Evolutionary conservation across 1,140 invertebrate species (phyloP), one percentile per base, ranked within the genome.

Genomic region (Trichonephila clavata): DNA sequence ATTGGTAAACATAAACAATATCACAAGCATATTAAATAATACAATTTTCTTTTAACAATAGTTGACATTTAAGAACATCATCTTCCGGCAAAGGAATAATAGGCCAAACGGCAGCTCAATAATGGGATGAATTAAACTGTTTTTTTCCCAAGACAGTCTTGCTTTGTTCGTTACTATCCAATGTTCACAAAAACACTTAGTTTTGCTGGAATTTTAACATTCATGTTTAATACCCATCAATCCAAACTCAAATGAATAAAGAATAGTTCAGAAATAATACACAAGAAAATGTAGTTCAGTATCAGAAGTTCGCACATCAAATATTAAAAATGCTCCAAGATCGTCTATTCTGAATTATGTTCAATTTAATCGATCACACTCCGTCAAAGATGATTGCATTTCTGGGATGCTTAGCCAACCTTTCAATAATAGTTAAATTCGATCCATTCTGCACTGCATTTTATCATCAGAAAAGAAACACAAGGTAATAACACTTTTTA

Each of bases 321-420:
- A 83, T 50, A 83, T 83, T 83, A 83, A 83, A 83, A 83, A 83
- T 83, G 81, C 81, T 59, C 27, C 43, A 2, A 83, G 57, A 57
- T 27, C 27, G 71, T 32, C 27, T 27, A 39, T 18, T 27, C 18
- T 39, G 27, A 77, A 77, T 77, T 2, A 39, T 18, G 24, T 77
- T 39, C 7, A 21, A 21, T 6, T 18, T 21, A 21, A 63, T 6
- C 61, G 21, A 63, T 63, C 61, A 63, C 21, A 20, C 27, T 77
- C 39, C 27, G 18, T 13, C 18, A 7, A 77, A 77, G 24, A 32
- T 32, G 71, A 32, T 77, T 32, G 27, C 71, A 77, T 77, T 77
- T 77, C 4, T 18, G 71, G 27, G 71, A 77, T 77, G 18, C 27
- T 27, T 32, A 27, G 16, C 18, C 27, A 77, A 39, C 14, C 27